Percentiles rank a stretch among this genome's conserved stretches.
phyloP scores from a whole-genome alignment of 2,113 vertebrate genomes.

The Dryoscopus gambensis region DNA sequence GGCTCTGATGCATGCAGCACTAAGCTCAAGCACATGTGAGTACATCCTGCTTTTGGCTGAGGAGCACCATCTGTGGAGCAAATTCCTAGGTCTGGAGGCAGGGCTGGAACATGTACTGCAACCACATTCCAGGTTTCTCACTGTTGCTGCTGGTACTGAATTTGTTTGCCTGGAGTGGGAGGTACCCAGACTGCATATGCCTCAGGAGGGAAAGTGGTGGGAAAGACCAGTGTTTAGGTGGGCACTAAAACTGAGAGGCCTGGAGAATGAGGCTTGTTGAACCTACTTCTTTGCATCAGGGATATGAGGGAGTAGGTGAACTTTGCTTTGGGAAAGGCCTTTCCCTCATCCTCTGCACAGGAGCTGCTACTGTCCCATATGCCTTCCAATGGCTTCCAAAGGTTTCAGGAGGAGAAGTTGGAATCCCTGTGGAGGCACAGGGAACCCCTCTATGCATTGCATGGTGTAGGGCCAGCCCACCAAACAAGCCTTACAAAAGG shows the following conservation, averaged over 20 bases:
- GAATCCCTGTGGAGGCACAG: neutral
- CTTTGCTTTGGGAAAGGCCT: neutral
- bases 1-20: neutral
- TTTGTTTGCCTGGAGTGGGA: fast-evolving
- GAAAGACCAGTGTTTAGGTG: neutral
- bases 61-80: neutral
- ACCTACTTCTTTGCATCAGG: neutral
- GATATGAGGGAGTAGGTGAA: neutral
- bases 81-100: neutral
- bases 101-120: fast-evolving
- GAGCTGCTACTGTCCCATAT: neutral
- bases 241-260: neutral
- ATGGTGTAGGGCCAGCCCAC: neutral
- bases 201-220: neutral
- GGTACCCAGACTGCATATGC: neutral
- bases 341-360: neutral
- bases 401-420: neutral
- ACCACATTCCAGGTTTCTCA: neutral
- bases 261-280: neutral
- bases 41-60: neutral
- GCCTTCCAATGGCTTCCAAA: neutral
- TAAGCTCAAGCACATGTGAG: fast-evolving
- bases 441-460: neutral
- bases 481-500: neutral
- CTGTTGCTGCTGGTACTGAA: neutral